Base-by-base conservation (phyloP, 2,797 vertebrate species). In the Poeciliopsis gracilis region DNA sequence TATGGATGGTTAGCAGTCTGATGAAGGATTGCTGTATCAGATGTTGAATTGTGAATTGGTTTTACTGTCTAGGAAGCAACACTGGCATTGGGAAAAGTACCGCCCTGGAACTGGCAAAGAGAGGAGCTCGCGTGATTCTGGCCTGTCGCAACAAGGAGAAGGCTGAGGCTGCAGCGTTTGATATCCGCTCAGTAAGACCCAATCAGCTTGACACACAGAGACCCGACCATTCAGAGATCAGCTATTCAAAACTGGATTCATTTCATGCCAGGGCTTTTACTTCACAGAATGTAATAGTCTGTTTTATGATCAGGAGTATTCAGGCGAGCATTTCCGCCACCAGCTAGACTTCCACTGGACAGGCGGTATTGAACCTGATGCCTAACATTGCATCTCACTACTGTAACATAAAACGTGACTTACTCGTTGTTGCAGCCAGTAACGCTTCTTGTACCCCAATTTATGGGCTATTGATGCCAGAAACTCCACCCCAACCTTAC, bases 51-150 rank as follows among this genome's bases (percentile, higher is more conserved):
- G 6, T 25, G 38, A 53, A 57, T 73, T 67, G 8, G 47, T 75
- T 77, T 51, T 59, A 11, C 53, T 66, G 11, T 12, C 28, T 20
- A 84, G 82, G 82, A 41, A 80, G 82, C 66, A 84, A 84, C 75
- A 77, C 82, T 16, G 82, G 78, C 28, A 77, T 84, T 13, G 82
- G 82, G 0, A 84, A 80, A 57, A 45, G 63, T 25, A 80, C 82
- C 9, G 82, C 78, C n/a, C 59, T 84, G 63, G 53, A 80, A 28
- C 38, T 84, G 63, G 82, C 82, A 23, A 80, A 75, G 47, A 46
- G 82, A 75, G 82, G 82, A 80, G 82, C 78, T 47, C 45, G 82
- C 20, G 78, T 84, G 38, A 9, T 84, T 30, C 66, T 84, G 55
- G 82, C 78, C 46, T 84, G 82, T 53, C 82, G 78, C 53, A 74